These are phyloP conservation scores for Chrysoperla carnea DNA, from an alignment of 1,140 invertebrate species.

Conservation along the genomic window DNA sequence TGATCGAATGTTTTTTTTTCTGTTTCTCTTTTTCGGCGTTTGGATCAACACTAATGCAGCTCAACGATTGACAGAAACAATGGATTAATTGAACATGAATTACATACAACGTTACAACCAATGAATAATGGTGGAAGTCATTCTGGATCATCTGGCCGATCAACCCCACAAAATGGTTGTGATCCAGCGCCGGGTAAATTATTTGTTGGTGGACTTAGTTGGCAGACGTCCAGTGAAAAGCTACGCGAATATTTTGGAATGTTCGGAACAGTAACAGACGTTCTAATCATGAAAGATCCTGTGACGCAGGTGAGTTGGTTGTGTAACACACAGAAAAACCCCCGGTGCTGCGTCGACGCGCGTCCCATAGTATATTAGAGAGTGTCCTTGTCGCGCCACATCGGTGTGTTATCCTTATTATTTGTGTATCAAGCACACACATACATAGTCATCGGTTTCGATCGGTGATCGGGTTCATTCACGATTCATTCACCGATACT, in stretches of 20 bases:
- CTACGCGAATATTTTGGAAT: conserved; percentile 78
- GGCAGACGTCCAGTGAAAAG: conserved; percentile 83
- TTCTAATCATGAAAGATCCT: conserved; percentile 87
- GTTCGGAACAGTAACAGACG: conserved; percentile 82
- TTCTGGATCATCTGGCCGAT: conserved; percentile 50
- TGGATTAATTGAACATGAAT: conserved; percentile 36
- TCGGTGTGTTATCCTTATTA: no score
- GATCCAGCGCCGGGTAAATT: conserved; percentile 76
- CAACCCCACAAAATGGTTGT: conserved; percentile 41
- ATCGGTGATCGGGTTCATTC: no score
- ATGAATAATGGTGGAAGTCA: conserved; percentile 35
- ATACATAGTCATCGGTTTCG: no score
- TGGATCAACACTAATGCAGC: not conserved
- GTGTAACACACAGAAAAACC: no score
- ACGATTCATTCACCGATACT: no score
- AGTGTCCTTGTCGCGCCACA: no score
- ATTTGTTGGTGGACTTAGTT: conserved; percentile 78
- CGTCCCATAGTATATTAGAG: no score
- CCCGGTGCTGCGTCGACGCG: no score
- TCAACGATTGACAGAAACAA: conserved; percentile 22
- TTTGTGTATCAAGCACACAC: no score
- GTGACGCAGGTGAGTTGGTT: conserved; percentile 61
- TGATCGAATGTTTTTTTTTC: not conserved
- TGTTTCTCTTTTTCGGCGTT: not conserved
- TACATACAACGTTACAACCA: conserved; percentile 34